phyloP scores from a whole-genome alignment of 2,888 invertebrate species.

The Aleiodes testaceus region DNA sequence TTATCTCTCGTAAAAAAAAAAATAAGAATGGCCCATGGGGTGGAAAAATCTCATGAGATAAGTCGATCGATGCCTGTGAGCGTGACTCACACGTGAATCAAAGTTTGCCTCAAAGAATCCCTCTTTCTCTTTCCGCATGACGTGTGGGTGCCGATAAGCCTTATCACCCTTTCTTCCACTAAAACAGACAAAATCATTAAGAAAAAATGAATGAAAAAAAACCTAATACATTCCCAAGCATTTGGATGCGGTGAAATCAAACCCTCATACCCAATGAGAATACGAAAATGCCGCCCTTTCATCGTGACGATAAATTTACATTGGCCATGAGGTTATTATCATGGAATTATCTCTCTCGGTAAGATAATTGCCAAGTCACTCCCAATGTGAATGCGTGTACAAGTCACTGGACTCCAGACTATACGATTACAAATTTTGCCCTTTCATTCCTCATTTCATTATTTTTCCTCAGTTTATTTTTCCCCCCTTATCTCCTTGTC shows the following conservation, averaged over 20 bases:
- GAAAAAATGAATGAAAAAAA: not conserved
- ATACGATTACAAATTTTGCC: constrained; percentile 29
- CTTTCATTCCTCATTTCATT: constrained; percentile 1
- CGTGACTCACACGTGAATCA: constrained; percentile 39
- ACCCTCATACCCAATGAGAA: constrained; percentile 8
- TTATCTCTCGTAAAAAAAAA: not conserved
- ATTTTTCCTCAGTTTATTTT: constrained; percentile 6
- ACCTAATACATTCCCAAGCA: not conserved
- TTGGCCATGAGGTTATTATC: constrained; percentile 13
- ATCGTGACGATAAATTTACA: constrained; percentile 26
- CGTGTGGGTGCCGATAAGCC: constrained; percentile 26
- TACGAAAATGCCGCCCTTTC: constrained; percentile 34
- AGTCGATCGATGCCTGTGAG: constrained; percentile 33
- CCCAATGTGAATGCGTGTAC: constrained; percentile 27
- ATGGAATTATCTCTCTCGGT: constrained; percentile 21
- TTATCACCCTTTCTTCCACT: not conserved
- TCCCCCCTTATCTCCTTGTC: not conserved
- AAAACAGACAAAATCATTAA: too few relatives aligned
- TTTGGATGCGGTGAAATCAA: constrained; percentile 4
- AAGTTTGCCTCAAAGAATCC: constrained; percentile 18
- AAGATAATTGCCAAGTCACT: constrained; percentile 24
- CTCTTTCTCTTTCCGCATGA: not conserved
- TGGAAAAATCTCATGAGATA: not conserved
- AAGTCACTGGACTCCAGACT: constrained; percentile 29
- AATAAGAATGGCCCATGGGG: not conserved